These are phyloP conservation scores for Diarsia mendica DNA, from an alignment of 2,888 invertebrate species.

Conservation along the genomic window DNA sequence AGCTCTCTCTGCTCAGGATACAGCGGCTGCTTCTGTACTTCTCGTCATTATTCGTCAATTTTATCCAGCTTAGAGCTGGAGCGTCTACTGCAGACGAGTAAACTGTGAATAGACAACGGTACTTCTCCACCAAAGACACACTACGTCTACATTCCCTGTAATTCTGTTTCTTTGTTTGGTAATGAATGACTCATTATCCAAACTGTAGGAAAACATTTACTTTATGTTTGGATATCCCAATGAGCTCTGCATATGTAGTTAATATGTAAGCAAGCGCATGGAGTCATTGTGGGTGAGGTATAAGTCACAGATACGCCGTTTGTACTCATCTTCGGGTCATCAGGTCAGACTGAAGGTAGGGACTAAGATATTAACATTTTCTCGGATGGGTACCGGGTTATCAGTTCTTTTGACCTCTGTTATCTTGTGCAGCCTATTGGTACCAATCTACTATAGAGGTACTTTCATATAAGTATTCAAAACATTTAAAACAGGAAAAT, in stretches of 20 bases:
- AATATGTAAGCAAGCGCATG: conserved; percentile 31
- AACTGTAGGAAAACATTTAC: neutral
- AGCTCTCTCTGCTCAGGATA: neutral
- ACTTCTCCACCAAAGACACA: neutral
- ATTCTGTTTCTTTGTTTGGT: neutral
- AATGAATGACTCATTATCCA: neutral
- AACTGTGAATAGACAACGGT: neutral
- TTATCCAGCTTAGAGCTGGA: neutral
- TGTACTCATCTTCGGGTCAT: conserved; percentile 61
- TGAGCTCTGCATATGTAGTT: conserved; percentile 4
- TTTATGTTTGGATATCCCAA: neutral
- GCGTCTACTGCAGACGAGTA: neutral
- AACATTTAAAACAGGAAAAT: neutral
- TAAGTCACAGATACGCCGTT: conserved; percentile 45
- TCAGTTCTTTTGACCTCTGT: conserved; percentile 59
- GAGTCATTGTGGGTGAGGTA: conserved; percentile 15
- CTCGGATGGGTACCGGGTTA: conserved; percentile 64
- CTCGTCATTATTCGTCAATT: neutral
- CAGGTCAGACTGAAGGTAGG: conserved; percentile 58
- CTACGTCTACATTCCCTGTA: too few relatives aligned
- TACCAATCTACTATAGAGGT: neutral
- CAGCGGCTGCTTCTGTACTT: neutral
- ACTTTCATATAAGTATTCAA: neutral
- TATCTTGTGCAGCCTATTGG: conserved; percentile 18
- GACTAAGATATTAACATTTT: conserved; percentile 61